Conservation (phyloP, 1,140 invertebrate genomes). For the Ctenoplectra terminalis region DNA sequence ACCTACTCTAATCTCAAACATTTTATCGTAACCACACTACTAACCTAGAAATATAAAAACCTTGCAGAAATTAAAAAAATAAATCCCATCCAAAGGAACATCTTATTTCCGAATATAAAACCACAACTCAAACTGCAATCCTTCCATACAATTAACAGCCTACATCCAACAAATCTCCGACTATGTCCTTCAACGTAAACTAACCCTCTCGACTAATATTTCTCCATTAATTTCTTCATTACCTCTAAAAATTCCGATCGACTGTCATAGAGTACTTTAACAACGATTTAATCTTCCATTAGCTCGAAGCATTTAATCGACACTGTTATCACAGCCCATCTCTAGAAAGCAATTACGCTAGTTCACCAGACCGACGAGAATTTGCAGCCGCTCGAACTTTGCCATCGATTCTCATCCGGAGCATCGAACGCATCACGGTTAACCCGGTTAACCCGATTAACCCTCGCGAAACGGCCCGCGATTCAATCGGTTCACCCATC, state of each 20-base stretch:
- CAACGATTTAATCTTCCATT: constrained; percentile 3
- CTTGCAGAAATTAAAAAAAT: too few species aligned
- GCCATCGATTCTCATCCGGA: not conserved
- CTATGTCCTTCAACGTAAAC: too few species aligned
- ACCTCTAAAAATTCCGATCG: not conserved
- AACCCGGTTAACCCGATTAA: constrained; percentile 9
- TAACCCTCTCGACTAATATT: too few species aligned
- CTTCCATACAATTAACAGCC: too few species aligned
- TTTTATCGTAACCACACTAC: too few species aligned
- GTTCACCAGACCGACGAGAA: not conserved
- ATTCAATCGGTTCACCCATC: not conserved
- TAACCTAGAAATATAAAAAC: too few species aligned
- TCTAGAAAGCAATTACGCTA: constrained; percentile 11
- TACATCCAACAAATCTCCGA: too few species aligned
- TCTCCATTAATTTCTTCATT: not conserved
- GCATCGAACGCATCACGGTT: not conserved
- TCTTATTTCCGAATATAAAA: too few species aligned
- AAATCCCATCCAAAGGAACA: too few species aligned
- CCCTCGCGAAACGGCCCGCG: not conserved
- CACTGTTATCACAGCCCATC: constrained; percentile 7
- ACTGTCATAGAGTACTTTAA: not conserved
- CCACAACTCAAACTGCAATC: too few species aligned
- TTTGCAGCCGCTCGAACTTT: constrained; percentile 23
- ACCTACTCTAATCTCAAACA: too few species aligned
- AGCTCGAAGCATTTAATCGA: constrained; percentile 10